Evolutionary conservation across 1,140 invertebrate genomes (phyloP), one percentile per base, ranked within the genome.

Genomic region (Drosophila ambigua): DNA sequence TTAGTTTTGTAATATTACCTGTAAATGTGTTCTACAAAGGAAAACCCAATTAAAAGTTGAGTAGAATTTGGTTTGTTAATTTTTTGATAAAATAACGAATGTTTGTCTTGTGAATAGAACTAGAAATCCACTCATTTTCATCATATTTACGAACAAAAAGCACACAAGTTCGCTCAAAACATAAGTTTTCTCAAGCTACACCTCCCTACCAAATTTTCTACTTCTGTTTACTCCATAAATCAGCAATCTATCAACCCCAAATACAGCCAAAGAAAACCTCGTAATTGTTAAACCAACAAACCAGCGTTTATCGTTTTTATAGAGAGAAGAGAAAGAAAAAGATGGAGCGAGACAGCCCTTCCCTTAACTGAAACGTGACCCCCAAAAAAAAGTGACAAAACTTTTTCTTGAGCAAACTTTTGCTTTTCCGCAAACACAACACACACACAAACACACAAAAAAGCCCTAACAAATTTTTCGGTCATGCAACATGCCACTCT

Each of bases 311-410:
- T 51, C 46, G 13, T 39, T 46, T n/a, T 71, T 24, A 26, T 16
- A 26, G 41, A 54, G 51, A 76, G 43, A 35, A 15, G 5, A 11
- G n/a, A 49, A 48, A 60, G 50, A 28, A 31, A 1, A 20, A 20
- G 20, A 20, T 20, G 20, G 1, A 11, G 15, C 3, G 16, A 28
- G 2, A 11, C 2, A 11, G 35, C 35, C 35, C 11, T 39, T 39
- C 65, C 65, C 67, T 58, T 58, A 26, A 35, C 46, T 71, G 57
- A 69, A 69, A 69, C 67, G 67, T 65, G 59, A 74, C 48, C 52
- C 73, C 41, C 67, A 45, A 63, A 41, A 51, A 55, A 73, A 73
- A 73, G 69, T 73, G 59, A 73, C 68, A 62, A 54, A 71, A 69
- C 66, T 58, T 69, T 69, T 39, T 58, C 67, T 69, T 69, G 49